These are phyloP conservation scores for Sorex araneus DNA, from an alignment of 2,113 vertebrate species.

Conservation along the genomic window DNA sequence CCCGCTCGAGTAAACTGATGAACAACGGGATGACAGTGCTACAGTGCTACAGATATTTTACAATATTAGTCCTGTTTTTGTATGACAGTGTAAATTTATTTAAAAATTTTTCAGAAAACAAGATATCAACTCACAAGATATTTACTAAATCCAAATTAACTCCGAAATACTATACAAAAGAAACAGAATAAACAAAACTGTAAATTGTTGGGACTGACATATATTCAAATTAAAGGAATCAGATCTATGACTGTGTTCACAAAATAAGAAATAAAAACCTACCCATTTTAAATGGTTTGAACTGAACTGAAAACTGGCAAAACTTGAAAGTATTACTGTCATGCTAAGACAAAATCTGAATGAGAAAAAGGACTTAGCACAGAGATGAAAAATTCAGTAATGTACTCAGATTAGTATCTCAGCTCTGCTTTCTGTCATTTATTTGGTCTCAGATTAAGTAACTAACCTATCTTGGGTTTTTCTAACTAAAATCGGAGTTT, in stretches of 20 bases:
- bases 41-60: slow-evolving; percentile 16
- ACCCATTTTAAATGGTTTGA: slow-evolving; percentile 53
- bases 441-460: slow-evolving; percentile 1
- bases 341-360: slow-evolving; percentile 17
- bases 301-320: slow-evolving; percentile 13
- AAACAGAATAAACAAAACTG: background rate
- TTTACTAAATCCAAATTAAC: background rate
- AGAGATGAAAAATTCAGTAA: background rate
- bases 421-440: background rate
- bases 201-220: background rate
- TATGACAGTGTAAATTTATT: background rate
- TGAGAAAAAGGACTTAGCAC: slow-evolving; percentile 28
- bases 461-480: background rate
- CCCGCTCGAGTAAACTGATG: too few species aligned
- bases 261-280: background rate
- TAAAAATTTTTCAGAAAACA: slow-evolving; percentile 18
- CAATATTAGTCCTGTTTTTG: background rate
- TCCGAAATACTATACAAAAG: background rate
- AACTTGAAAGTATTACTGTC: background rate
- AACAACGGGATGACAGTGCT: too few species aligned
- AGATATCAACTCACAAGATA: slow-evolving; percentile 27
- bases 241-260: background rate
- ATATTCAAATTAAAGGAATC: slow-evolving; percentile 28
- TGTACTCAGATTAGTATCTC: background rate
- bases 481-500: background rate